Evolutionary conservation across 2,888 invertebrate genomes (phyloP).

Genomic region (Mylabris sibirica): DNA sequence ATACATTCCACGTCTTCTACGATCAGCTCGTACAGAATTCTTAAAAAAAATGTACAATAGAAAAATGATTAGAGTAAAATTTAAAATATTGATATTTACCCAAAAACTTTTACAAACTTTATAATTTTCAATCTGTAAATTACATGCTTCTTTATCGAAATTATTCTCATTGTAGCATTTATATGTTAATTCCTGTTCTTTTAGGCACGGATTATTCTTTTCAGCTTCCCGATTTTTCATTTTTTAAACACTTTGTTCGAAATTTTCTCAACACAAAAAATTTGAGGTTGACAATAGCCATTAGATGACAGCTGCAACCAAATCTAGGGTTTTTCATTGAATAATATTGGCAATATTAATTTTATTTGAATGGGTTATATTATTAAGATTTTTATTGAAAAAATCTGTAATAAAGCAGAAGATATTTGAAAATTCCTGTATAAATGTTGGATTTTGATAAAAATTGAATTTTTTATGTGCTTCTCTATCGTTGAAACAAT

Average conservation of each 20-base stretch:
- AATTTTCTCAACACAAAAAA: conserved; percentile 11
- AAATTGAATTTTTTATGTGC: not conserved
- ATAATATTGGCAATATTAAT: not conserved
- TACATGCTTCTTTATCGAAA: conserved; percentile 72
- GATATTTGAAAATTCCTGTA: not conserved
- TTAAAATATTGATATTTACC: conserved; percentile 71
- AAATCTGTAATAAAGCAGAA: not conserved
- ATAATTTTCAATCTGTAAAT: conserved; percentile 76
- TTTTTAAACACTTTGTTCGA: conserved; percentile 9
- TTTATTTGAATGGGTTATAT: not conserved
- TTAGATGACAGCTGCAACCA: not conserved
- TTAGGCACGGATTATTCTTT: conserved; percentile 62
- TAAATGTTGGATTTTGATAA: not conserved
- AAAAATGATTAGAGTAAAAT: conserved; percentile 36
- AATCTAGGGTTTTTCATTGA: not conserved
- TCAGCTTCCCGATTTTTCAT: conserved; percentile 50
- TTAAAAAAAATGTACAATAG: conserved; percentile 55
- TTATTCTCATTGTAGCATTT: conserved; percentile 76
- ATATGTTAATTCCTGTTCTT: conserved; percentile 78
- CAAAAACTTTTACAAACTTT: conserved; percentile 83
- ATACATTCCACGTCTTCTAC: conserved; percentile 69
- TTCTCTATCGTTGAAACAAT: not conserved
- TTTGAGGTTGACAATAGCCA: conserved; percentile 6
- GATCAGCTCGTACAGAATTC: conserved; percentile 67
- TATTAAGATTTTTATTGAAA: not conserved